phyloP scores from a whole-genome alignment of 2,888 invertebrate species.

The Emesis russula region DNA sequence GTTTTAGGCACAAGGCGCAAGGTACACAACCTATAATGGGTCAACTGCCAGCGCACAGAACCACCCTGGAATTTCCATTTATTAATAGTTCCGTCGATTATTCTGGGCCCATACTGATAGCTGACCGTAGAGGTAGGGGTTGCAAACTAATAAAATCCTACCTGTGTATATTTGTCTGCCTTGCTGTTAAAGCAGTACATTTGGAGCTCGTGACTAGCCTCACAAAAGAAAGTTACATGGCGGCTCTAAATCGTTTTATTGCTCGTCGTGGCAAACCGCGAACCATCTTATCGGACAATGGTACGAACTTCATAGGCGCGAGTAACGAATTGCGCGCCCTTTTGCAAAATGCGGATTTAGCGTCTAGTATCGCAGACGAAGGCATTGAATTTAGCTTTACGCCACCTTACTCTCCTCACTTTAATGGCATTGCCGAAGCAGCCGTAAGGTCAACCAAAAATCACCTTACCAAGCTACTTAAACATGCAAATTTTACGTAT shows the following conservation, averaged over 20 bases:
- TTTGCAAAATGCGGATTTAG: neutral
- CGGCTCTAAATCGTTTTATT: conserved; percentile 56
- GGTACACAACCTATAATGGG: neutral
- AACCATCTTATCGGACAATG: conserved; percentile 47
- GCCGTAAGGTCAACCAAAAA: conserved; percentile 66
- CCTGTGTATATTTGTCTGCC: conserved; percentile 14
- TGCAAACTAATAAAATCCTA: conserved; percentile 58
- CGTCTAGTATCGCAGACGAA: conserved; percentile 33
- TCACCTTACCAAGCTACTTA: conserved; percentile 56
- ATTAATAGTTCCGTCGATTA: conserved; percentile 62
- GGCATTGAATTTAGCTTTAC: conserved; percentile 76
- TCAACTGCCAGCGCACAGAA: neutral
- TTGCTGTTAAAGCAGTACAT: conserved; percentile 33
- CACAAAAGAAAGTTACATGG: conserved; percentile 43
- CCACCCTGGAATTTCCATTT: conserved; percentile 55
- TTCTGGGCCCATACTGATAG: conserved; percentile 69
- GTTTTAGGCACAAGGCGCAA: too few species aligned
- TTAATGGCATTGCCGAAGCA: conserved; percentile 66
- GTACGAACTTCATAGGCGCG: conserved; percentile 56
- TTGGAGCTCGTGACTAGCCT: conserved; percentile 29
- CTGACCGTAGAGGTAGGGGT: conserved; percentile 15
- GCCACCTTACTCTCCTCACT: conserved; percentile 67
- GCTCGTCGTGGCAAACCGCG: conserved; percentile 55
- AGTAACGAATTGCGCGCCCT: conserved; percentile 17
- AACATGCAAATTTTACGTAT: conserved; percentile 57